Evolutionary conservation across 2,113 vertebrate genomes (phyloP).

Genomic region (Mixornis gularis): DNA sequence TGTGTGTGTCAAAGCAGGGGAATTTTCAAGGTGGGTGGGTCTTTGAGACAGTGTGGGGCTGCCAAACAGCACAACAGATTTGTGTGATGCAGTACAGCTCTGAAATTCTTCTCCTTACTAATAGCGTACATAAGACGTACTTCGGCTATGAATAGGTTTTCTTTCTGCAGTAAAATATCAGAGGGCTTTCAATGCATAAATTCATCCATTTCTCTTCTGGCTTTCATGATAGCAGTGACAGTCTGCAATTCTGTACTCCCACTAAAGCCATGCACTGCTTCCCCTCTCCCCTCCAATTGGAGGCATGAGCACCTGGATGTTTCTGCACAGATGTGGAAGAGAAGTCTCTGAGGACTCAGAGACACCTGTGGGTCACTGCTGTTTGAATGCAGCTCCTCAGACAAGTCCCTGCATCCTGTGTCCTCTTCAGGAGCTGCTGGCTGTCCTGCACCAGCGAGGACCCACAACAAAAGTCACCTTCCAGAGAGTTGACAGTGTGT

Average conservation of each 20-base stretch:
- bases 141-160: background rate
- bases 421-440: background rate
- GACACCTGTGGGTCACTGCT: background rate
- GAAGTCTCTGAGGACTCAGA: background rate
- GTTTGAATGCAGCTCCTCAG: background rate
- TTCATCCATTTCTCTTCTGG: background rate
- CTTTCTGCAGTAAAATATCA: background rate
- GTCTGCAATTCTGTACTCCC: background rate
- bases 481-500: background rate
- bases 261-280: background rate
- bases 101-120: background rate
- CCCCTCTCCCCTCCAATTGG: background rate
- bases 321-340: background rate
- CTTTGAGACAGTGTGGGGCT: accelerated
- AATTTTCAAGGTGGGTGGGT: background rate
- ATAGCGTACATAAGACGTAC: background rate
- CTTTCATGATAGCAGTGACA: background rate
- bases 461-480: background rate
- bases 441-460: background rate
- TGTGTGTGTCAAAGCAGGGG: background rate
- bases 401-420: background rate
- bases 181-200: background rate
- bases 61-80: background rate
- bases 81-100: background rate
- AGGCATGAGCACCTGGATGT: no score